These are phyloP conservation scores for Sebastes matsubarae DNA, from an alignment of 2,797 vertebrate genomes.

Conservation along the genomic window DNA sequence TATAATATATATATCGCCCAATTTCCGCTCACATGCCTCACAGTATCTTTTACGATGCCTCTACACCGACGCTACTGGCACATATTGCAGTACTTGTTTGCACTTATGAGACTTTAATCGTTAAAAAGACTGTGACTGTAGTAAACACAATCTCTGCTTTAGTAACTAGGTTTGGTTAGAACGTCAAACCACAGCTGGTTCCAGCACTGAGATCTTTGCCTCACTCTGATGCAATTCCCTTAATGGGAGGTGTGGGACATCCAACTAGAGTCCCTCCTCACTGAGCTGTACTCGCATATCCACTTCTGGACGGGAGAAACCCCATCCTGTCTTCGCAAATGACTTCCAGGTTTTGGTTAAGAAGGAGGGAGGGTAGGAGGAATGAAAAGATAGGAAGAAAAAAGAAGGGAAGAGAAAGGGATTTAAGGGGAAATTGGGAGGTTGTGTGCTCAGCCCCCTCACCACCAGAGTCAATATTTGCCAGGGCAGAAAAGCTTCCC, in stretches of 20 bases:
- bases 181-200: conserved; percentile 43
- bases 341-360: conserved; percentile 53
- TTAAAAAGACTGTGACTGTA: conserved; percentile 1
- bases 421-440: conserved; percentile 31
- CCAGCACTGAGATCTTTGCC: conserved; percentile 37
- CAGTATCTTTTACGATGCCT: background rate
- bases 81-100: background rate
- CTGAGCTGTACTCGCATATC: conserved; percentile 42
- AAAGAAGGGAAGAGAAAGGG: conserved; percentile 5
- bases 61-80: background rate
- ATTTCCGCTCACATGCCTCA: background rate
- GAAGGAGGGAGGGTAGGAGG: background rate
- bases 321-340: conserved; percentile 56
- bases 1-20: background rate
- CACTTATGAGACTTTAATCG: background rate
- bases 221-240: conserved; percentile 65
- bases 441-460: conserved; percentile 26
- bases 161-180: conserved; percentile 41
- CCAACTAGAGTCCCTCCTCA: conserved; percentile 35
- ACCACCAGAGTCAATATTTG: conserved; percentile 51
- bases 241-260: conserved; percentile 51
- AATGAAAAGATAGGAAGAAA: background rate
- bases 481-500: conserved; percentile 23
- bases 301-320: conserved; percentile 39
- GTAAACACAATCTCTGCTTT: conserved; percentile 27